Percentiles rank a stretch among this genome's conserved stretches.
phyloP scores from a whole-genome alignment of 2,888 invertebrate species.

The Nemotelus pantherinus region DNA sequence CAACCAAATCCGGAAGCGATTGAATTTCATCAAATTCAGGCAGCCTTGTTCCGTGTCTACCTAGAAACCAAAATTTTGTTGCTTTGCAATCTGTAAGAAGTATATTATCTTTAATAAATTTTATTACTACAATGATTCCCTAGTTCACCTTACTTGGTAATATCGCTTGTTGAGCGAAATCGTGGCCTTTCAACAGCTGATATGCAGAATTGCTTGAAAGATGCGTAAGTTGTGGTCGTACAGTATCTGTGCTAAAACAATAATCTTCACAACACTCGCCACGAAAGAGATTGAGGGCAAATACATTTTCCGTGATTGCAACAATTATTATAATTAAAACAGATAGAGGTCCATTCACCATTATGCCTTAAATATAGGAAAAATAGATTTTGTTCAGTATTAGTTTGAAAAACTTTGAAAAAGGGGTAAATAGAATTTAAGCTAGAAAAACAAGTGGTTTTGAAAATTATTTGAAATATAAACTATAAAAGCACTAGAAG shows the following conservation, averaged over 20 bases:
- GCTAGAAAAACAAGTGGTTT: too few species aligned
- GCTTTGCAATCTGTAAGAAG: slow-evolving; percentile 73
- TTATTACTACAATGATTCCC: neutral
- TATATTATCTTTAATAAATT: neutral
- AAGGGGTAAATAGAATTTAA: too few species aligned
- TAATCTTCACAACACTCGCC: slow-evolving; percentile 55
- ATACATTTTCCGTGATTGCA: neutral
- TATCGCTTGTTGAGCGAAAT: slow-evolving; percentile 6
- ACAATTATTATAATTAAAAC: too few species aligned
- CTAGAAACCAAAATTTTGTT: slow-evolving; percentile 77
- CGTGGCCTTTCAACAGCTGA: slow-evolving; percentile 69
- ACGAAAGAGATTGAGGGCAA: slow-evolving; percentile 4
- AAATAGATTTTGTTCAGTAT: too few species aligned
- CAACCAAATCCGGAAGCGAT: slow-evolving; percentile 68
- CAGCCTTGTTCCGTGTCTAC: slow-evolving; percentile 75
- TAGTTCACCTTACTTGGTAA: slow-evolving; percentile 28
- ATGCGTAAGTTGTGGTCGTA: slow-evolving; percentile 62
- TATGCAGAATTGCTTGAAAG: slow-evolving; percentile 83
- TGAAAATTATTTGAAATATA: too few species aligned
- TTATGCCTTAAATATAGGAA: too few species aligned
- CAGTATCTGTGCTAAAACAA: slow-evolving; percentile 61
- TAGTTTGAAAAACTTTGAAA: too few species aligned
- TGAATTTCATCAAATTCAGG: slow-evolving; percentile 70
- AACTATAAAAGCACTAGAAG: too few species aligned
- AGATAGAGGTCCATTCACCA: too few species aligned